A percentile compares a stretch with the other conserved stretches of the same genome.
phyloP scores from a whole-genome alignment of 2,113 vertebrate genomes.

The Gymnobelideus leadbeateri region DNA sequence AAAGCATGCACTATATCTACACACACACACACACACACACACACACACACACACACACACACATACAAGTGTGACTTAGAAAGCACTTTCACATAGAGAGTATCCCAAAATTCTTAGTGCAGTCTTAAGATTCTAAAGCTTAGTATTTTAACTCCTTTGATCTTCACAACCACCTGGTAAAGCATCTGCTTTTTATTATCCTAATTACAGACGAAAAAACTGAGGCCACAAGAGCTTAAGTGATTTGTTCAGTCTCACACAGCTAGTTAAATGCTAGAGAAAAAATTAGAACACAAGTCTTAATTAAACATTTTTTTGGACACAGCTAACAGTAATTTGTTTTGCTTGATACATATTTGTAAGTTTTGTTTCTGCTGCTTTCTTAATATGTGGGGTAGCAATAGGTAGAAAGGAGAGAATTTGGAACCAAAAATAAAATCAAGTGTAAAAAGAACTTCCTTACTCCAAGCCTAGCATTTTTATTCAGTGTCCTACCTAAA shows the following conservation, averaged over 20 bases:
- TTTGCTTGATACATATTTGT: background rate
- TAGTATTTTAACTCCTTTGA: too few relatives aligned
- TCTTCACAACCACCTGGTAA: too few relatives aligned
- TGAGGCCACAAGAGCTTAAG: background rate
- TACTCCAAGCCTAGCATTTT: background rate
- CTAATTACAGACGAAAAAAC: background rate
- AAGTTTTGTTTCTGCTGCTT: background rate
- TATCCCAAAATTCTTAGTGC: background rate
- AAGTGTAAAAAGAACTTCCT: background rate
- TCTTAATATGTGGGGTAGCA: background rate
- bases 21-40: too few relatives aligned
- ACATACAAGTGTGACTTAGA: too few relatives aligned
- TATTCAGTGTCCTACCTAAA: background rate
- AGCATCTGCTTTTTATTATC: background rate
- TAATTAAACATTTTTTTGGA: background rate
- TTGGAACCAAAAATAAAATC: background rate
- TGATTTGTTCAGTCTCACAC: background rate
- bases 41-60: too few relatives aligned
- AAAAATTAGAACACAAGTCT: background rate
- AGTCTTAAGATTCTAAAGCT: background rate
- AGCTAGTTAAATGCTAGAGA: background rate
- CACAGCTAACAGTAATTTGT: background rate
- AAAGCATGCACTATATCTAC: too few relatives aligned
- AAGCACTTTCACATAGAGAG: too few relatives aligned
- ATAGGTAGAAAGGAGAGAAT: background rate